Evolutionary conservation across 2,888 invertebrate species (phyloP), one percentile per base, ranked within the genome.

Genomic region (Ganaspis brasiliensis): DNA sequence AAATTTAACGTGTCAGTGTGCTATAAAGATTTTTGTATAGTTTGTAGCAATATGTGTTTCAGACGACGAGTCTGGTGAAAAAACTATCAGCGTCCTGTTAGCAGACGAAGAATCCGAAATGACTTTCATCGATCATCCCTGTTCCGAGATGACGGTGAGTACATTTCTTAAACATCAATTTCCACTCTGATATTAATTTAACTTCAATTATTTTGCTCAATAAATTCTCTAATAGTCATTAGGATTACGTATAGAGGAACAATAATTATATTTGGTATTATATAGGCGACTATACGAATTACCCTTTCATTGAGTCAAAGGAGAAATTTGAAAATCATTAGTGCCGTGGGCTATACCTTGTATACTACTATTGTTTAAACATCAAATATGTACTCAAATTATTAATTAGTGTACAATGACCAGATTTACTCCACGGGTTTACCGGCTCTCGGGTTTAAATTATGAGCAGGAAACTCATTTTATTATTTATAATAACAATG

Each of bases 21-120:
- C 16, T 67, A 35, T 31, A 59, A 26, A 67, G 24, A 40, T 40
- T 45, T 67, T 45, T 21, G 10, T 24, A 24, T 77, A 59, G 49
- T 77, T 77, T 63, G 76, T 37, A 52, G 59, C 61, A 52, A 52
- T 78, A 31, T 81, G 45, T 76, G 49, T 95, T 95, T 82, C 94
- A 97, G 97, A 97, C 93, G 97, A 97, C 89, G 97, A 97, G 91
- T 97, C 97, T 86, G 97, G 97, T 0, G 97, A 97, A 92, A 96
- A 97, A 90, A 96, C 96, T 0, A 97, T 98, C 31, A 97, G 96
- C n/a, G 95, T 98, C n/a, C 92, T 97, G 56, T 92, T 98, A 81
- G 97, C 97, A 83, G 97, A 96, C 0, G 97, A 97, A 88, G 97
- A 97, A 90, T 97, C 97, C 0, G 97, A 98, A 90, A 93, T 98